These are phyloP conservation scores for Lethenteron camtschaticum DNA, from an alignment of 2,113 vertebrate genomes.

Conservation along the genomic window DNA sequence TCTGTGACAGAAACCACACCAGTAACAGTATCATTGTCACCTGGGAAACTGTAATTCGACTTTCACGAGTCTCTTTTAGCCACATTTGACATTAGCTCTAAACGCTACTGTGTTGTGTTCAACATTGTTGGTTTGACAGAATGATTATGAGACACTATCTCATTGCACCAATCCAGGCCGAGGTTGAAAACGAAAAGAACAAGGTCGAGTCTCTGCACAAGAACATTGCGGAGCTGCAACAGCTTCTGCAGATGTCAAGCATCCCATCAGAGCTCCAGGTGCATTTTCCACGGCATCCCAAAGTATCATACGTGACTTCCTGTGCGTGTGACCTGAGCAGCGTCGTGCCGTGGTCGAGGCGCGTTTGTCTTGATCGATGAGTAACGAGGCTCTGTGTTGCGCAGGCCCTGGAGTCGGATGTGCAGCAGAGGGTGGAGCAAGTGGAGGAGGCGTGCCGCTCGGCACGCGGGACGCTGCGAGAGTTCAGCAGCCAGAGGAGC, in stretches of 20 bases:
- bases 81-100: no score
- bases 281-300: not conserved
- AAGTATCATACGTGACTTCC: no score
- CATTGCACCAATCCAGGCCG: slow-evolving; percentile 29
- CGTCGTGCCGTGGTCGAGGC: no score
- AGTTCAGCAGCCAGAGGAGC: slow-evolving; percentile 46
- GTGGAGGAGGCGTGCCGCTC: slow-evolving; percentile 43
- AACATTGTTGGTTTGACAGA: no score
- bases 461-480: slow-evolving; percentile 43
- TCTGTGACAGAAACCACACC: no score
- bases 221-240: slow-evolving; percentile 50
- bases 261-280: slow-evolving; percentile 69
- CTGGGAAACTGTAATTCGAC: no score
- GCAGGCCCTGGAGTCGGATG: slow-evolving; percentile 62
- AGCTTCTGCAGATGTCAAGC: slow-evolving; percentile 36
- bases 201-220: slow-evolving; percentile 40
- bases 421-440: slow-evolving; percentile 55
- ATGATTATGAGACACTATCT: no score
- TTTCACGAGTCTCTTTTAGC: no score
- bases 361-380: no score
- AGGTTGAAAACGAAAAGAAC: slow-evolving; percentile 43
- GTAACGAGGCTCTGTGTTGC: slow-evolving; percentile 6
- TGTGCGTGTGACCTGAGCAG: no score
- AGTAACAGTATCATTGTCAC: no score
- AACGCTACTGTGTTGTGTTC: no score